Evolutionary conservation across 2,113 vertebrate genomes (phyloP), one percentile per base, ranked within the genome.

Genomic region (Chrysochloris asiatica): DNA sequence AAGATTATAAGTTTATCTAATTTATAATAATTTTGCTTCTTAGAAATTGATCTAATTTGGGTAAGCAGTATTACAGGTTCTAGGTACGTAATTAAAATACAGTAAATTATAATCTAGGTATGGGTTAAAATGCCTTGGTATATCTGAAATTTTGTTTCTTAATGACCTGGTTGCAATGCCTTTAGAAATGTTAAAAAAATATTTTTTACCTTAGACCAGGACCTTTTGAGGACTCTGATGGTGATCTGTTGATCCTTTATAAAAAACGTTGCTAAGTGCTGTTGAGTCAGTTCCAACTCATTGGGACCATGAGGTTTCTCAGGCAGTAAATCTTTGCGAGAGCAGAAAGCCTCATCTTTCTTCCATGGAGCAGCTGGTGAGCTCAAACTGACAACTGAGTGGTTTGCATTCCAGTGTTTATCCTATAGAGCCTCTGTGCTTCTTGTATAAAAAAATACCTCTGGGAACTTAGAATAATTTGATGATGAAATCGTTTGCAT

Each of bases 1-100:
- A 95, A 96, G 97, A 97, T 92, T 72, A 36, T 16, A 85, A 30
- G 33, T 79, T 95, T 85, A 41, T 47, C 17, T 85, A 28, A 69
- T 80, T 88, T 52, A 50, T 50, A 72, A 75, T 24, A 71, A 30
- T 79, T 83, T 80, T 83, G 38, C 36, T 94, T 86, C n/a, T 95
- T 90, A 91, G 52, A 86, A 83, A n/a, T 91, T 22, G 65, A 52
- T 93, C 36, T 93, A 19, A 19, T 86, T 92, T 67, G 38, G 9
- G 28, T 61, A 30, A 47, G n/a, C 12, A 75, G 12, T 91, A 50
- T 63, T 82, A 47, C 0, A 76, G 47, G 80, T 79, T 87, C 14
- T 59, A 36, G 30, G 2, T 88, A 36, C 89, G 38, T 91, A 80
- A 79, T 86, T 89, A 61, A 65, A 73, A 6, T 71, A 86, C 14